Conservation (phyloP, 2,888 invertebrate species). For the Sinopyrophorus schimmeli region DNA sequence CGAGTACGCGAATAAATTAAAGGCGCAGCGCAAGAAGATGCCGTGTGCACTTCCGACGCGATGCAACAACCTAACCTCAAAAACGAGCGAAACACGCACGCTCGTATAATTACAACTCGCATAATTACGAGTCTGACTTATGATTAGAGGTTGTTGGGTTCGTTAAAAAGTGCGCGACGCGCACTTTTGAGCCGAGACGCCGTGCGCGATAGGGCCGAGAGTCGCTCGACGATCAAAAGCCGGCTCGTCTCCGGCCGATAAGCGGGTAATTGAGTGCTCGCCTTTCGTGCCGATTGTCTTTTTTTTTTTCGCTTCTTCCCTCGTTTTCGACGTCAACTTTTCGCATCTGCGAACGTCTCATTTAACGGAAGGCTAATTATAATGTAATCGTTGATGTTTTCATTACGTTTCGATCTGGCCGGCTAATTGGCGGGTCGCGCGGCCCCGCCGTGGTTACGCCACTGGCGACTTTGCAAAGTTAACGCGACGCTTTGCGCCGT, state of each 20-base stretch:
- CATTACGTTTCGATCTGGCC: slow-evolving; percentile 16
- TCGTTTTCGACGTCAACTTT: too few relatives aligned
- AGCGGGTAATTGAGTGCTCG: slow-evolving; percentile 53
- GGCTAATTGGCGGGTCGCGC: slow-evolving; percentile 3
- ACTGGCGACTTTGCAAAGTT: too few relatives aligned
- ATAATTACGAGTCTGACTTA: slow-evolving; percentile 49
- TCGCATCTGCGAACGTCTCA: slow-evolving; percentile 39
- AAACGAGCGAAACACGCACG: slow-evolving; percentile 51
- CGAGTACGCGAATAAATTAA: too few relatives aligned
- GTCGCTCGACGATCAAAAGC: slow-evolving; percentile 44
- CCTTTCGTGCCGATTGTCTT: slow-evolving; percentile 47
- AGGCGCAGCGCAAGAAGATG: too few relatives aligned
- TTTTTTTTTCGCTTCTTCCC: slow-evolving; percentile 23
- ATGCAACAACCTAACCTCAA: slow-evolving; percentile 47
- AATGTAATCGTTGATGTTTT: slow-evolving; percentile 43
- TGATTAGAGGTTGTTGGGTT: slow-evolving; percentile 51
- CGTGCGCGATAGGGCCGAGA: too few relatives aligned
- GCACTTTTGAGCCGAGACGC: too few relatives aligned
- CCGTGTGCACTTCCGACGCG: too few relatives aligned
- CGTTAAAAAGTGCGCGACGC: slow-evolving; percentile 45
- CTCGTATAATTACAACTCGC: slow-evolving; percentile 47
- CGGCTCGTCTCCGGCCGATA: slow-evolving; percentile 42
- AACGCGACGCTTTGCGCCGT: too few relatives aligned
- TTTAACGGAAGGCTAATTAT: slow-evolving; percentile 43
- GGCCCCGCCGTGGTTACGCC: too few relatives aligned